A percentile compares a stretch with the other conserved stretches of the same genome.
phyloP scores from a whole-genome alignment of 2,888 invertebrate genomes.

The Mermis nigrescens region DNA sequence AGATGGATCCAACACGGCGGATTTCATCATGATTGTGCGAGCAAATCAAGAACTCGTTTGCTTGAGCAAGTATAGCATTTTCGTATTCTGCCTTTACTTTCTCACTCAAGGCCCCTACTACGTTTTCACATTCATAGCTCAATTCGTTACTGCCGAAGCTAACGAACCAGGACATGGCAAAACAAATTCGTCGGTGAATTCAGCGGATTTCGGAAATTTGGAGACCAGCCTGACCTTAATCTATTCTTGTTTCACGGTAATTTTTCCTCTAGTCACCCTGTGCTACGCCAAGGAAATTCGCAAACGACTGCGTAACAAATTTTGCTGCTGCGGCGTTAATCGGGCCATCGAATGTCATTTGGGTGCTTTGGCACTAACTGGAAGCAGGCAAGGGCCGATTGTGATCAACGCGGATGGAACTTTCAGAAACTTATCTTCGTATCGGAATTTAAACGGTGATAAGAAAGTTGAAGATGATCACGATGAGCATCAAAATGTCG shows the following conservation, averaged over 20 bases:
- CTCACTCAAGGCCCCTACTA: slow-evolving; percentile 13
- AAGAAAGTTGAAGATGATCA: too few species aligned
- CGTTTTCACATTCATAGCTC: slow-evolving; percentile 11
- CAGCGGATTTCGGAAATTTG: slow-evolving; percentile 7
- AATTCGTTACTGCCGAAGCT: slow-evolving; percentile 5
- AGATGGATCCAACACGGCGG: slow-evolving; percentile 2
- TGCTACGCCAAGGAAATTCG: slow-evolving; percentile 22
- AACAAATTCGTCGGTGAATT: too few species aligned
- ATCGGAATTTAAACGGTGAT: too few species aligned
- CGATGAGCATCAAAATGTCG: too few species aligned
- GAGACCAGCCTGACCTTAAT: slow-evolving; percentile 25
- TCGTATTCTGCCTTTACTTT: slow-evolving; percentile 11
- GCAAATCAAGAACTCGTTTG: slow-evolving; percentile 9
- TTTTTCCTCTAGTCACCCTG: slow-evolving; percentile 21
- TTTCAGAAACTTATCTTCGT: too few species aligned
- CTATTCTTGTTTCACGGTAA: slow-evolving; percentile 19
- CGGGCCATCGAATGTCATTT: too few species aligned
- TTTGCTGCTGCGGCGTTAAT: too few species aligned
- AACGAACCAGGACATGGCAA: background rate
- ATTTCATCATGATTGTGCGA: slow-evolving; percentile 11
- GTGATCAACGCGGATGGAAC: too few species aligned
- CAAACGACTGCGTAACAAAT: too few species aligned
- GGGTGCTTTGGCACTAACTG: too few species aligned
- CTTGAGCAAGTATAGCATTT: slow-evolving; percentile 11
- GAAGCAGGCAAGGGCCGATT: too few species aligned